These are phyloP conservation scores for Hydra vulgaris DNA, from an alignment of 30 jellyfish, hydroid and myxozoan species.

Conservation along the genomic window DNA sequence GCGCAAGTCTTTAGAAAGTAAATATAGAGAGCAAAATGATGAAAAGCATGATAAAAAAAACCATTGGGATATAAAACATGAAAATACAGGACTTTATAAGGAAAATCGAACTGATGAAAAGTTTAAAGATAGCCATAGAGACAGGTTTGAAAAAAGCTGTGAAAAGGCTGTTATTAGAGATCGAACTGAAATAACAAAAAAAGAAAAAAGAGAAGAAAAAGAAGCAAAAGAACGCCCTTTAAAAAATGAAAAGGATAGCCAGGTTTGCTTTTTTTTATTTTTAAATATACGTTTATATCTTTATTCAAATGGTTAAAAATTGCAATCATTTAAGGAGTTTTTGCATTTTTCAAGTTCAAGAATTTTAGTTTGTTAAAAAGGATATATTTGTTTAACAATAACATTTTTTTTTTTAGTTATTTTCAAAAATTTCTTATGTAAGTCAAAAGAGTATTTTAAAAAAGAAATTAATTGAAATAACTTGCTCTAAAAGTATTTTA, in stretches of 20 bases:
- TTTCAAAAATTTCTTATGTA: too few relatives aligned
- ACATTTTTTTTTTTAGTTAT: too few relatives aligned
- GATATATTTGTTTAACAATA: too few relatives aligned
- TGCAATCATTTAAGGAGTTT: too few relatives aligned
- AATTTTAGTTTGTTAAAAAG: too few relatives aligned
- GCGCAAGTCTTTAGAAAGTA: conserved; percentile 55
- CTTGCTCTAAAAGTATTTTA: too few relatives aligned
- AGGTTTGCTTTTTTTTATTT: neutral
- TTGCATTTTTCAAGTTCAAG: too few relatives aligned
- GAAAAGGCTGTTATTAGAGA: neutral
- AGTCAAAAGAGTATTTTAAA: too few relatives aligned
- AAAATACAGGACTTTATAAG: neutral
- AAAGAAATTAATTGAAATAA: too few relatives aligned
- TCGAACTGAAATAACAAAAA: neutral
- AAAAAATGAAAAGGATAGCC: neutral
- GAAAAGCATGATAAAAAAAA: neutral
- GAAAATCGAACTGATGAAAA: neutral
- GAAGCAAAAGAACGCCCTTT: neutral
- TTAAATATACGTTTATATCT: too few relatives aligned
- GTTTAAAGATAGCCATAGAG: neutral
- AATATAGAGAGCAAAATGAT: conserved; percentile 35
- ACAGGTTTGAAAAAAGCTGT: neutral
- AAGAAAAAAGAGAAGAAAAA: neutral
- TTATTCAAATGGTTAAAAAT: too few relatives aligned
- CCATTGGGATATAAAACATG: neutral